Evolutionary conservation across 2,888 invertebrate species (phyloP), one percentile per base, ranked within the genome.

Genomic region (Eupeodes latifasciatus): DNA sequence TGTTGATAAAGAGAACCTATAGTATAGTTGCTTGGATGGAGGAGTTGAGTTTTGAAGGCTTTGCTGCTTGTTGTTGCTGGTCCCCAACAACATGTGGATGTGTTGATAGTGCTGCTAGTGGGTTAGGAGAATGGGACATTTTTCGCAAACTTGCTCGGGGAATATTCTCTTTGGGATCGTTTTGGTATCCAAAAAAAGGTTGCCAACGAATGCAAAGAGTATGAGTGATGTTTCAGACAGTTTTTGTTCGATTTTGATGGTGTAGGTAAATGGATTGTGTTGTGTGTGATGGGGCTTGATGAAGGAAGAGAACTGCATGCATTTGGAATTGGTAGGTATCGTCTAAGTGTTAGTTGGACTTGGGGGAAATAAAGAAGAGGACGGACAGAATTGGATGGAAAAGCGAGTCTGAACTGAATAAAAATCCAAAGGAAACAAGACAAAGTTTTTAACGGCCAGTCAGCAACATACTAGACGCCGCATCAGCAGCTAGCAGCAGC

Each of bases 251-350:
- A 0, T 4, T 47, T 12, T 14, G 66, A 40, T 59, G 44, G 77
- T 80, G 40, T 78, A 19, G 51, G 64, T 75, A 36, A 55, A 61
- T 62, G 59, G 76, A 75, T 53, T 69, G 66, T 69, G 27, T 3
- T 27, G 27, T 27, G 27, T 27, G 27, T 27, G 27, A 3, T 27
- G 59, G 40, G 53, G 16, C 67, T 12, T 47, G 53, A 76, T 84
- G 81, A 88, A 88, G 88, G 88, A 88, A 88, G 88, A 88, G 88
- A 88, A 88, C 49, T 88, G 88, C 88, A 88, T 88, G 88, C 88
- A 88, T 88, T 87, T 87, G 72, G 59, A 72, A 59, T 59, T 72
- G 44, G 72, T 74, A 36, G 44, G 72, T 74, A 36, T 75, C 71
- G 74, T 77, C 51, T 71, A 69, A 77, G 81, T 84, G 67, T 69